Conservation (phyloP, 2,797 vertebrate genomes). For the Rhynchotus rufescens region DNA sequence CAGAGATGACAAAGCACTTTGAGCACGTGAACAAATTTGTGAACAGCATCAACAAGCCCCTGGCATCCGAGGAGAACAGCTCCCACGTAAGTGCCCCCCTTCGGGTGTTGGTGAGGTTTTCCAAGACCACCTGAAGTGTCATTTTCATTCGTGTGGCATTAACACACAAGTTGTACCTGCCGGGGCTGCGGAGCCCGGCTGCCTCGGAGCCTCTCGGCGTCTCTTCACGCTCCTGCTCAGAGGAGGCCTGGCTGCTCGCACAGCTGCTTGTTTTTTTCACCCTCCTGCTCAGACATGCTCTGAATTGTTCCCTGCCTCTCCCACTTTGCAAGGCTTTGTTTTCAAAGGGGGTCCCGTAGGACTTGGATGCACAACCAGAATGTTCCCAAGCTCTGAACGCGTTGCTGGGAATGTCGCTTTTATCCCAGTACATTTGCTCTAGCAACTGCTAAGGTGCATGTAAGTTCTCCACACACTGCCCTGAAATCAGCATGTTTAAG, state of each 20-base stretch:
- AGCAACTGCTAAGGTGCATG: neutral
- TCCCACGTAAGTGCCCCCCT: constrained; percentile 26
- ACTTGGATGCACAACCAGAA: neutral
- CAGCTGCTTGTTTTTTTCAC: too few species aligned
- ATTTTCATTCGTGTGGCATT: neutral
- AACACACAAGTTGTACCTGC: neutral
- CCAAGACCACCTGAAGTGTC: neutral
- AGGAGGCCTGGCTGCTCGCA: too few species aligned
- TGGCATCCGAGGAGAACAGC: constrained; percentile 77
- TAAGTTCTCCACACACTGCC: neutral
- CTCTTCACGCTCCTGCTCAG: too few species aligned
- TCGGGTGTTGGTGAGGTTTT: neutral
- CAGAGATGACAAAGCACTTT: constrained; percentile 88
- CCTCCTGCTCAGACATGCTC: too few species aligned
- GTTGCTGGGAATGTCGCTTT: neutral
- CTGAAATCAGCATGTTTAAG: neutral
- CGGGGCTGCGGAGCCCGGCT: neutral
- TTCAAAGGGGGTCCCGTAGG: neutral
- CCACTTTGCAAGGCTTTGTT: neutral
- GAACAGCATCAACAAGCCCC: constrained; percentile 85
- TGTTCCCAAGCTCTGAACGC: neutral
- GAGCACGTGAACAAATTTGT: constrained; percentile 88
- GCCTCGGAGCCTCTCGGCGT: too few species aligned
- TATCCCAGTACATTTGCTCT: neutral
- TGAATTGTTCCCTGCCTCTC: neutral